These are phyloP conservation scores for Mechanitis messenoides DNA, from an alignment of 2,888 invertebrate genomes.

Conservation along the genomic window DNA sequence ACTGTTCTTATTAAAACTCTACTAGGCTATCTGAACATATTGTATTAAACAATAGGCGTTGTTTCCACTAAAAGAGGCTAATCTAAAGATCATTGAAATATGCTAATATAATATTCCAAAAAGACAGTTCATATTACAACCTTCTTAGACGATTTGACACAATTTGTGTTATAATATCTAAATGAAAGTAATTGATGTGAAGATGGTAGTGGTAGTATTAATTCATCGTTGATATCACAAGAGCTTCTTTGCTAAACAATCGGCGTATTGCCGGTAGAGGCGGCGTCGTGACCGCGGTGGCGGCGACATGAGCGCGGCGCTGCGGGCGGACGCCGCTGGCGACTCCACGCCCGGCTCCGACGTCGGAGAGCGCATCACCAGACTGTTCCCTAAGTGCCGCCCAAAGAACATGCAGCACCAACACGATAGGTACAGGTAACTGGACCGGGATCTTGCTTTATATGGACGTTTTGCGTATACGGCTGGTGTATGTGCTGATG, in stretches of 20 bases:
- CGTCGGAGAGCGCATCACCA: constrained; percentile 85
- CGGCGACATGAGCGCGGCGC: constrained; percentile 70
- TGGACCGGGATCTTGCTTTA: not conserved
- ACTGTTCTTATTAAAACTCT: no score
- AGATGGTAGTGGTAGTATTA: no score
- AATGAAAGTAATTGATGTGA: no score
- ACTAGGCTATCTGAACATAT: no score
- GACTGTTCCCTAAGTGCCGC: constrained; percentile 91
- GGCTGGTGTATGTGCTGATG: not conserved
- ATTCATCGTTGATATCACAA: no score
- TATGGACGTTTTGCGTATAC: not conserved
- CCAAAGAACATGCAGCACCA: constrained; percentile 78
- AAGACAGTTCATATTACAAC: no score
- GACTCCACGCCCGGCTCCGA: constrained; percentile 74
- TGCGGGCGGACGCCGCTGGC: constrained; percentile 69
- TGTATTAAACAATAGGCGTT: no score
- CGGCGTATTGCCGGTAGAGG: constrained; percentile 43
- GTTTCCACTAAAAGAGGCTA: no score
- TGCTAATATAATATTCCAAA: no score
- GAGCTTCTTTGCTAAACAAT: constrained; percentile 39
- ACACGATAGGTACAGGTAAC: constrained; percentile 54
- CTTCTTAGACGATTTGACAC: no score
- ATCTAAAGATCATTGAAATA: no score
- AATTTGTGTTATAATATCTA: no score
- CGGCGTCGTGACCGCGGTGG: constrained; percentile 58